Evolutionary conservation across 2,113 vertebrate genomes (phyloP), one percentile per base, ranked within the genome.

Genomic region (Cricetomys ansorgei): DNA sequence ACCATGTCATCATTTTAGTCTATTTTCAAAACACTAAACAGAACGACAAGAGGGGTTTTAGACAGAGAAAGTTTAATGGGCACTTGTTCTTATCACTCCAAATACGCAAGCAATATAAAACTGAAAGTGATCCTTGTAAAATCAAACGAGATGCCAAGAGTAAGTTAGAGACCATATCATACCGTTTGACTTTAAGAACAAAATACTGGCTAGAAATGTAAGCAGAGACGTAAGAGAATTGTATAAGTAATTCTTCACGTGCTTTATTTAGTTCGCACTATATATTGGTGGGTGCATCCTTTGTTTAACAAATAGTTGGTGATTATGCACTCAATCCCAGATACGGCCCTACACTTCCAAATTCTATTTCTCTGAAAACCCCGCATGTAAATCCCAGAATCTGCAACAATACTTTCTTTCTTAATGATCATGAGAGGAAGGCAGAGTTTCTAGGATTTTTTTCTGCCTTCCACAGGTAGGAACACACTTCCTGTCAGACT

Each of bases 351-450:
- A 79, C 6, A 53, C 15, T n/a, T 89, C 84, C 88, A 72, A 27
- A 92, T 69, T 89, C 77, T 73, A 89, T 93, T 53, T 92, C 50
- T 72, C 43, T 77, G 53, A 92, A 96, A 93, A 94, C 17, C 55
- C 64, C 16, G 92, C 40, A 59, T 64, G 19, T 23, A 80, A 87
- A 91, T 75, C 50, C 69, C 64, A 91, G 37, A 43, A 48, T 64
- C 89, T 94, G 80, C 59, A 94, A 73, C 40, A 31, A 40, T 21
- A 23, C 50, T 86, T 21, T 70, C 50, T 64, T 72, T 94, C 77
- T 67, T 55, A 76, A 77, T 25, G 40, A 45, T 65, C 59, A 77
- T 27, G 48, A 3, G 2, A 3, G 83, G 72, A 84, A 23, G 34
- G 10, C 17, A 9, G 76, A 88, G 45, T 73, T 40, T 89, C 19